Evolutionary conservation across 2,888 invertebrate genomes (phyloP), one percentile per base, ranked within the genome.

Genomic region (Petrophora chlorosata): DNA sequence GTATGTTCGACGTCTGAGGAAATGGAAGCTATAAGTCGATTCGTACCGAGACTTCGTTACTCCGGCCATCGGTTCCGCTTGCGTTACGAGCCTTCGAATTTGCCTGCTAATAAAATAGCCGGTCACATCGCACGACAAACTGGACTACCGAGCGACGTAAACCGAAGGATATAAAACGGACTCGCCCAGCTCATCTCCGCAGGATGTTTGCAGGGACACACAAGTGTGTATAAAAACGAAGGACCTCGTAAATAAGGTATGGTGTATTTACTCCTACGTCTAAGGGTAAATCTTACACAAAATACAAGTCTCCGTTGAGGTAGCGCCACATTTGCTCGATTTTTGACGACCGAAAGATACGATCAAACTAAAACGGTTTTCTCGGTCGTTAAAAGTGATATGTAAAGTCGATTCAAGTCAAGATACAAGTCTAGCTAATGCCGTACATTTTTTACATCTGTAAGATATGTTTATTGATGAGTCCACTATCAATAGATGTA

Each of bases 21-120:
- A 84, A 84, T 84, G 82, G 82, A 82, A 79, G 73, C 63, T 69
- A 74, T 84, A 82, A 79, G 79, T 79, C 69, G 70, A 63, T 63
- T 64, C 69, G 63, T 67, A 67, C 63, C 61, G 63, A 59, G 73
- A 76, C 71, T 81, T 78, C 74, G 76, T 80, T 77, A 80, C 78
- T 60, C 56, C 65, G 59, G 65, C 77, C 74, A 79, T 79, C 75
- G 73, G 70, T 70, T 73, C 67, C 73, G 69, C 65, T 61, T 67
- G 59, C 65, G 76, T 82, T 82, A 82, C 82, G 78, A 79, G 69
- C 73, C 68, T 74, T 76, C 76, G 82, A 80, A 85, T 83, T 83
- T 84, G 84, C 82, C 76, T 82, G 77, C 76, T 77, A 80, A 83
- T 81, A 82, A 84, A 83, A 83, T 76, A 70, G 76, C 68, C 65